phyloP scores from a whole-genome alignment of 2,113 vertebrate species.

The Oncorhynchus gorbuscha region DNA sequence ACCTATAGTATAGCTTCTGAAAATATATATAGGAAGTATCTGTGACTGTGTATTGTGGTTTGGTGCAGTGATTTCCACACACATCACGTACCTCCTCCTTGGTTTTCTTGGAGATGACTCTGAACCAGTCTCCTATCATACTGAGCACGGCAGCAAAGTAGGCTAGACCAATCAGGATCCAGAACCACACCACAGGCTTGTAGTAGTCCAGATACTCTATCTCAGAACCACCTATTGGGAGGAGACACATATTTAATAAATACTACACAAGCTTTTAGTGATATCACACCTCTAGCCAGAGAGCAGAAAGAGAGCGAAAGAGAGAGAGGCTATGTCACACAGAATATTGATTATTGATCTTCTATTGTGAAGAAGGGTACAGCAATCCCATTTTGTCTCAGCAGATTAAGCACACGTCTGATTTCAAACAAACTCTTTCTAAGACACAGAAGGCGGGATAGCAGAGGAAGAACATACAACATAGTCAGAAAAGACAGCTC shows the following conservation, averaged over 20 bases:
- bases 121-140: constrained; percentile 98
- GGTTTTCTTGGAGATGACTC: constrained; percentile 97
- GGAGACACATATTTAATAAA: neutral
- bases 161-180: constrained; percentile 87
- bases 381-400: neutral
- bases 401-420: neutral
- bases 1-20: neutral
- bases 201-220: constrained; percentile 93
- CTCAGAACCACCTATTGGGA: constrained; percentile 81
- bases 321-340: neutral
- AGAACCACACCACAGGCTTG: constrained; percentile 78
- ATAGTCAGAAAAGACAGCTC: neutral
- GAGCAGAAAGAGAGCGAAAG: neutral
- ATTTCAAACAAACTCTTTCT: neutral
- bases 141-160: constrained; percentile 98
- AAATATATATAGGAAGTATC: neutral
- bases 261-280: neutral
- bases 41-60: neutral
- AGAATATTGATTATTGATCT: neutral
- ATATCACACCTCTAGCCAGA: neutral
- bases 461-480: neutral
- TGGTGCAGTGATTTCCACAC: neutral
- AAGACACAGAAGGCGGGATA: neutral
- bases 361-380: neutral
- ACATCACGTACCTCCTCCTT: constrained; percentile 89